These are phyloP conservation scores for Atherix ibis DNA, from an alignment of 2,888 invertebrate genomes.

Conservation along the genomic window DNA sequence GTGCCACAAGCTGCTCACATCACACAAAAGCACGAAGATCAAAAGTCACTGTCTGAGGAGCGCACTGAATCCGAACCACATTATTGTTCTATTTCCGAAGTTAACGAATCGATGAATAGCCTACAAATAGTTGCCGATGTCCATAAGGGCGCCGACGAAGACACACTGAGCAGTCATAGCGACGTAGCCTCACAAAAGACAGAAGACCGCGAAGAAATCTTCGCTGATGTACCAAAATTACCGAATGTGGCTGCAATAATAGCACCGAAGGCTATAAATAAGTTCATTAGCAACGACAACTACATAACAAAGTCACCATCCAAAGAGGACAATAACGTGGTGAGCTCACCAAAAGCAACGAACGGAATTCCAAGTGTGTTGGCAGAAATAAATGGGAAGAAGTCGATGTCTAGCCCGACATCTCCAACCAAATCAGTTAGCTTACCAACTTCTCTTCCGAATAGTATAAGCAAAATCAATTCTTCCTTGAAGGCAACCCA, in stretches of 20 bases:
- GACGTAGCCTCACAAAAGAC: constrained; percentile 22
- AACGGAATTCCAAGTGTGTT: constrained; percentile 25
- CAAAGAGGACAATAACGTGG: constrained; percentile 6
- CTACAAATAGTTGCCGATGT: constrained; percentile 42
- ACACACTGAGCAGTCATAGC: constrained; percentile 2
- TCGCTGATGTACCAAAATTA: constrained; percentile 51
- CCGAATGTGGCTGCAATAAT: constrained; percentile 61
- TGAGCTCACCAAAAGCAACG: constrained; percentile 6
- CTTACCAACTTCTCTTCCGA: not conserved
- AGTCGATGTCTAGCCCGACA: not conserved
- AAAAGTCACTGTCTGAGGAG: constrained; percentile 8
- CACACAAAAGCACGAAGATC: constrained; percentile 26
- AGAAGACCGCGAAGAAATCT: constrained; percentile 28
- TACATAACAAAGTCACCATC: constrained; percentile 13
- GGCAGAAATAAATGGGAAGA: constrained; percentile 27
- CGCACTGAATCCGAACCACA: constrained; percentile 43
- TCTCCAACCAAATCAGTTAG: constrained; percentile 1
- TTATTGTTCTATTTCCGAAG: constrained; percentile 62
- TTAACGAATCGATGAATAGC: constrained; percentile 27
- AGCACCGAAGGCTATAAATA: constrained; percentile 37
- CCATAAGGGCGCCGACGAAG: constrained; percentile 21
- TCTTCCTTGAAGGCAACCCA: constrained; percentile 1
- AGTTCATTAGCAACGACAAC: constrained; percentile 14
- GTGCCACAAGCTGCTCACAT: constrained; percentile 27
- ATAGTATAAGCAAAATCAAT: not conserved